Conservation (phyloP, 2,113 vertebrate genomes). For the Spermophilus dauricus region DNA sequence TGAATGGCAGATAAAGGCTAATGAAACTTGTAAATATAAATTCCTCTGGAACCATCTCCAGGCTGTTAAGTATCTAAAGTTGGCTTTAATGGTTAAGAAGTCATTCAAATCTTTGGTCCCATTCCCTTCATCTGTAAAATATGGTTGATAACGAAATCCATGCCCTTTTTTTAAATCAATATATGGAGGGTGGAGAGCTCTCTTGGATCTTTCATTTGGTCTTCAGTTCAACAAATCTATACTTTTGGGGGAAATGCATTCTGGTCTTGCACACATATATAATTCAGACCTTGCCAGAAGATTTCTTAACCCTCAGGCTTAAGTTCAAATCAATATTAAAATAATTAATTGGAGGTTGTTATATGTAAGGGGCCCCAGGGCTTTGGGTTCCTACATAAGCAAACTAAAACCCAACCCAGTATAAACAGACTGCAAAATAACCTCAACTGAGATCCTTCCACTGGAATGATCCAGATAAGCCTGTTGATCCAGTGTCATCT, state of each 20-base stretch:
- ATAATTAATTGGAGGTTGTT: neutral
- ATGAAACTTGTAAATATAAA: neutral
- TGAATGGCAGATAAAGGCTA: neutral
- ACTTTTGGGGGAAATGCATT: neutral
- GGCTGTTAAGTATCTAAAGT: neutral
- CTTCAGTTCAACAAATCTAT: no score
- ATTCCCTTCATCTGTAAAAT: no score
- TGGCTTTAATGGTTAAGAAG: neutral
- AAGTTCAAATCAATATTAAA: neutral
- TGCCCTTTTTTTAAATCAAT: neutral
- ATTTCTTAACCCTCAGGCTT: neutral
- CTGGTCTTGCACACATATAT: neutral
- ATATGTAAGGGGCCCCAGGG: neutral
- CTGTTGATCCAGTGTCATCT: neutral
- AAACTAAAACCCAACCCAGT: neutral
- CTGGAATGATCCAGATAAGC: neutral
- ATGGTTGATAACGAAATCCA: no score
- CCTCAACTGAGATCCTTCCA: neutral
- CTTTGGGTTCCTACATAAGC: neutral
- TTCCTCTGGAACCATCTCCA: neutral
- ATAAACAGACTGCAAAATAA: neutral
- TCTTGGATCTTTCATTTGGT: neutral
- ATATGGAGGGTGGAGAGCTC: neutral
- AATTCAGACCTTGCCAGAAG: neutral
- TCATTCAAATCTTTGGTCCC: no score